These are phyloP conservation scores for Zaprionus ornatus DNA, from an alignment of 1,140 invertebrate genomes.

Conservation along the genomic window DNA sequence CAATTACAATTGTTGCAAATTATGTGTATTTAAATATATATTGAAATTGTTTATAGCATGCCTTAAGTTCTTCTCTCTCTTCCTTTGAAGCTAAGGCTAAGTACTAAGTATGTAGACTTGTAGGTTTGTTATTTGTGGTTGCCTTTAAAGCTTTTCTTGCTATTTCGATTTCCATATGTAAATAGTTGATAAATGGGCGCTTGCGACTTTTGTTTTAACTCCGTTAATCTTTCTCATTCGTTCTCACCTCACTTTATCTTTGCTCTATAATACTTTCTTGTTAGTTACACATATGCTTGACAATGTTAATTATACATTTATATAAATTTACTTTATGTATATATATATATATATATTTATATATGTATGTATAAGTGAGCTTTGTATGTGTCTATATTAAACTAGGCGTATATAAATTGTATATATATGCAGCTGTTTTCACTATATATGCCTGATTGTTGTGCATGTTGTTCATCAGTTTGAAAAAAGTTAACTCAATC, in stretches of 20 bases:
- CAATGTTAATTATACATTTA: slow-evolving; percentile 64
- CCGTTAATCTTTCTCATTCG: slow-evolving; percentile 14
- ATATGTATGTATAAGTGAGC: slow-evolving; percentile 57
- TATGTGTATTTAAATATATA: slow-evolving; percentile 36
- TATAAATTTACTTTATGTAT: slow-evolving; percentile 47
- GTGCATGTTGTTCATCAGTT: slow-evolving; percentile 74
- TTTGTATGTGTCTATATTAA: slow-evolving; percentile 59
- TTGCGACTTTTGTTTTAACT: slow-evolving; percentile 63
- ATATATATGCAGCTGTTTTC: slow-evolving; percentile 65
- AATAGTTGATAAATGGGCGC: slow-evolving; percentile 78
- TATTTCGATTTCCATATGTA: slow-evolving; percentile 62
- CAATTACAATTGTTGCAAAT: slow-evolving; percentile 56
- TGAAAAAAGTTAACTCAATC: slow-evolving; percentile 52
- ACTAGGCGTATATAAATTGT: slow-evolving; percentile 58
- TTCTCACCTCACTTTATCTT: slow-evolving; percentile 48
- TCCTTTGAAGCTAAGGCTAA: slow-evolving; percentile 56
- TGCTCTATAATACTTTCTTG: slow-evolving; percentile 72
- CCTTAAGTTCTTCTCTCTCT: slow-evolving; percentile 23
- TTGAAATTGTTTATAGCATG: slow-evolving; percentile 39
- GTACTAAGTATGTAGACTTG: slow-evolving; percentile 47
- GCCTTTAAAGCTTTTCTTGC: slow-evolving; percentile 73
- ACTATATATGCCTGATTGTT: slow-evolving; percentile 78
- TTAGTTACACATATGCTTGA: slow-evolving; percentile 79
- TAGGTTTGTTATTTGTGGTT: slow-evolving; percentile 42
- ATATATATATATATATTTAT: slow-evolving; percentile 34